Conservation (phyloP, 2,797 vertebrate genomes). For the Enteromius mattozi region DNA sequence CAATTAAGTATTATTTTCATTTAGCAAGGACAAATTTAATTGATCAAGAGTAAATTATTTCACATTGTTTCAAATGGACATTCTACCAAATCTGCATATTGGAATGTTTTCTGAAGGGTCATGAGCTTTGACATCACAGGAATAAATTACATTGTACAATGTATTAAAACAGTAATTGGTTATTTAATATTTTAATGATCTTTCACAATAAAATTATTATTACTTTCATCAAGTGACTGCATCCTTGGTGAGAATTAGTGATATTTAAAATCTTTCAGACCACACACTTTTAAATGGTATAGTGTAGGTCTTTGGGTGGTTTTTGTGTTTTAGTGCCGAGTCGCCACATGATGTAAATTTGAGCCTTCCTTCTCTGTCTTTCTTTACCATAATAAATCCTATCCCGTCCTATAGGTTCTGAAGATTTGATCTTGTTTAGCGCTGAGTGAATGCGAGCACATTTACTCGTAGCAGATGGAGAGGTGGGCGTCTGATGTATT, state of each 20-base stretch:
- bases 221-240: neutral
- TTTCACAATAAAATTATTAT: neutral
- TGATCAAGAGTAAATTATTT: neutral
- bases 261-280: neutral
- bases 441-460: conserved; percentile 57
- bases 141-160: neutral
- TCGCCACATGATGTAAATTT: neutral
- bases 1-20: neutral
- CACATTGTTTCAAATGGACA: neutral
- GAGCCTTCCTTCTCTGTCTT: neutral
- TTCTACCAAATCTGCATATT: neutral
- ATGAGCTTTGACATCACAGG: neutral
- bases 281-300: neutral
- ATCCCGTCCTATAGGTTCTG: neutral
- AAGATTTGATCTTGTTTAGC: conserved; percentile 56
- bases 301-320: neutral
- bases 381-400: neutral
- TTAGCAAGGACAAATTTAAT: neutral
- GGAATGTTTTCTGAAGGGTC: neutral
- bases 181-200: neutral
- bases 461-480: conserved; percentile 69
- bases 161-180: neutral
- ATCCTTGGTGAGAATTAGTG: neutral
- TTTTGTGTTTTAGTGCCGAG: neutral
- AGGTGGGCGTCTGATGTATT: conserved; percentile 71